Evolutionary conservation across 2,888 invertebrate species (phyloP).

Genomic region (Paralinhomoeus sp.): DNA sequence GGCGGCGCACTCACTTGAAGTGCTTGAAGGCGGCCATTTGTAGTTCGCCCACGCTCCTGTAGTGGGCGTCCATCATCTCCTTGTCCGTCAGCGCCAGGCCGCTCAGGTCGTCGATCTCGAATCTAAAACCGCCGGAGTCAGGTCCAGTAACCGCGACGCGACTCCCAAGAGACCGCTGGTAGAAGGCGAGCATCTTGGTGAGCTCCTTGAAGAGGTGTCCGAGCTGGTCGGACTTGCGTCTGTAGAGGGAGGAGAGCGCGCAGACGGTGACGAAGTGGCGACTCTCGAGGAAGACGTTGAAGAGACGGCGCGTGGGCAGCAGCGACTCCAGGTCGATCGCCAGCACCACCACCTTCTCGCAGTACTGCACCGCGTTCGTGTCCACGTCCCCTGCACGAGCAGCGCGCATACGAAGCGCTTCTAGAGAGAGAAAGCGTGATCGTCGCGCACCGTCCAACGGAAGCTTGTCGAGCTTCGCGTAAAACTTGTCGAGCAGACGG

Average conservation of each 20-base stretch:
- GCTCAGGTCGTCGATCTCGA: constrained; percentile 87
- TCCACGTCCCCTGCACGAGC: constrained; percentile 3
- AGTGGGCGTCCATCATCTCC: constrained; percentile 79
- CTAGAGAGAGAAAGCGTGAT: not conserved
- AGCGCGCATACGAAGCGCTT: not conserved
- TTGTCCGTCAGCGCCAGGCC: constrained; percentile 65
- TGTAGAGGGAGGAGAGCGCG: not conserved
- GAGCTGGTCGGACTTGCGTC: constrained; percentile 11
- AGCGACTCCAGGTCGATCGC: constrained; percentile 85
- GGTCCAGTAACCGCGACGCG: too few species aligned
- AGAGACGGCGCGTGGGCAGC: constrained; percentile 78
- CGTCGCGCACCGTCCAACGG: constrained; percentile 27
- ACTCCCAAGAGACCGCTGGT: too few species aligned
- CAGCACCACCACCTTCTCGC: constrained; percentile 81
- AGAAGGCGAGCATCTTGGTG: constrained; percentile 80
- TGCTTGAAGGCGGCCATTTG: constrained; percentile 72
- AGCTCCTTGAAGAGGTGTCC: constrained; percentile 41
- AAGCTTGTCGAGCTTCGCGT: constrained; percentile 52
- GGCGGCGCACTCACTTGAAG: too few species aligned
- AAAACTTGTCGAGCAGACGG: constrained; percentile 62
- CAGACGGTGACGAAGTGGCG: constrained; percentile 53
- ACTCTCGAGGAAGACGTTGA: constrained; percentile 84
- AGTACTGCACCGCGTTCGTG: constrained; percentile 42
- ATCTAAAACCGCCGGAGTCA: too few species aligned
- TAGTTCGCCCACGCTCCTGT: constrained; percentile 65